Evolutionary conservation across 2,113 vertebrate genomes (phyloP), one percentile per base, ranked within the genome.

Genomic region (Phalacrocorax carbo): DNA sequence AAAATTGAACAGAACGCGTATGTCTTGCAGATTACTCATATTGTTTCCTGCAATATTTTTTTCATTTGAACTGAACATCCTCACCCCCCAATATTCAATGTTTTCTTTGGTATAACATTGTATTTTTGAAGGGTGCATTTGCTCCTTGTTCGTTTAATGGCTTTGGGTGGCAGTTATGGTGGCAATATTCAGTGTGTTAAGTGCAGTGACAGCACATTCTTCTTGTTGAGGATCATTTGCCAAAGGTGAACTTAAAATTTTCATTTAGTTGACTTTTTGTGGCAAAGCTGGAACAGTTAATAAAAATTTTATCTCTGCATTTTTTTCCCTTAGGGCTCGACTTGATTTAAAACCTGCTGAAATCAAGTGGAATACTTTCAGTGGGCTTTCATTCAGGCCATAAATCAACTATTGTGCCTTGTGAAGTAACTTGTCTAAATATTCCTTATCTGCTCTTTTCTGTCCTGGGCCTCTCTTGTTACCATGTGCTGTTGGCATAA

Each of bases 261-360:
- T 83, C 51, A 71, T 94, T 32, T 36, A 66, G 76, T 36, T 66
- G 61, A 84, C 77, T 90, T 95, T 81, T 57, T 57, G 40, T 66
- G 49, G 73, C 66, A 26, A 66, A 82, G 73, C n/a, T 77, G 66
- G 62, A 94, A 38, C 58, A 64, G 54, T 90, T 94, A 80, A 95
- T 94, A 91, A 88, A 93, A 90, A 27, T 20, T 82, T 88, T 80
- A 73, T 91, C 82, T 90, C 71, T 94, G 66, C 58, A 7, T 79
- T 91, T 90, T 81, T 52, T 10, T 8, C 62, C 78, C 29, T 32
- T 36, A 29, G 83, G 96, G 88, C 76, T 86, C 4, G 4, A 21
- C 38, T 93, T 93, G 92, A 96, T 95, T 95, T 95, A 95, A 92
- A 94, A 88, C 79, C 88, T 88, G 85, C 82, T 94, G 93, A 93